These are phyloP conservation scores for Maniola hyperantus DNA, from an alignment of 2,888 invertebrate species.

Conservation along the genomic window DNA sequence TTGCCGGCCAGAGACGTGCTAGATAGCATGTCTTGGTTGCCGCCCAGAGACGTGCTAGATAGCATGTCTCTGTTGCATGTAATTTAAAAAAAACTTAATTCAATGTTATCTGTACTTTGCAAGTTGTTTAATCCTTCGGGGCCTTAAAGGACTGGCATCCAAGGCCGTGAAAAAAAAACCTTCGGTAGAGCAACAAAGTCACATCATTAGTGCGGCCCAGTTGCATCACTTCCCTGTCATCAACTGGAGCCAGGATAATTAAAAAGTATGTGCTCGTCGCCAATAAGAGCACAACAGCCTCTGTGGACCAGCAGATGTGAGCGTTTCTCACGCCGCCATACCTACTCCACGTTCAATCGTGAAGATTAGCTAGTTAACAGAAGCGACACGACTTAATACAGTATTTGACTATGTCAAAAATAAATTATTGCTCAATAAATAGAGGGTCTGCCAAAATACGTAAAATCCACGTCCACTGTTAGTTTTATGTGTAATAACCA, in stretches of 20 bases:
- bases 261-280: constrained; percentile 63
- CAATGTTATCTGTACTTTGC: background rate
- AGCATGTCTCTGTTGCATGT: too few species aligned
- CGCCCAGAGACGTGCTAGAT: too few species aligned
- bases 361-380: constrained; percentile 27
- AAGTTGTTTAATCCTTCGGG: background rate
- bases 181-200: constrained; percentile 4
- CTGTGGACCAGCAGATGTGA: constrained; percentile 68
- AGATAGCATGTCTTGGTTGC: too few species aligned
- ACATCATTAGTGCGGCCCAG: constrained; percentile 27
- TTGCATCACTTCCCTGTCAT: constrained; percentile 36
- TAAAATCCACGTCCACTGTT: too few species aligned
- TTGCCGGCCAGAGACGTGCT: too few species aligned
- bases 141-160: too few species aligned
- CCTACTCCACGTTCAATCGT: constrained; percentile 38
- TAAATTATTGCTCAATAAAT: too few species aligned
- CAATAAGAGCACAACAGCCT: constrained; percentile 64
- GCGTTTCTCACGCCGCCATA: constrained; percentile 63
- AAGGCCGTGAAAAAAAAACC: too few species aligned
- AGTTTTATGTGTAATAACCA: too few species aligned
- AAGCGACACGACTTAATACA: constrained; percentile 8
- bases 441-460: too few species aligned
- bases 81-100: too few species aligned
- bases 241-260: constrained; percentile 55
- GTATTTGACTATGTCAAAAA: too few species aligned